Evolutionary conservation across 2,888 invertebrate species (phyloP), one percentile per base, ranked within the genome.

Genomic region (Patella pellucida): DNA sequence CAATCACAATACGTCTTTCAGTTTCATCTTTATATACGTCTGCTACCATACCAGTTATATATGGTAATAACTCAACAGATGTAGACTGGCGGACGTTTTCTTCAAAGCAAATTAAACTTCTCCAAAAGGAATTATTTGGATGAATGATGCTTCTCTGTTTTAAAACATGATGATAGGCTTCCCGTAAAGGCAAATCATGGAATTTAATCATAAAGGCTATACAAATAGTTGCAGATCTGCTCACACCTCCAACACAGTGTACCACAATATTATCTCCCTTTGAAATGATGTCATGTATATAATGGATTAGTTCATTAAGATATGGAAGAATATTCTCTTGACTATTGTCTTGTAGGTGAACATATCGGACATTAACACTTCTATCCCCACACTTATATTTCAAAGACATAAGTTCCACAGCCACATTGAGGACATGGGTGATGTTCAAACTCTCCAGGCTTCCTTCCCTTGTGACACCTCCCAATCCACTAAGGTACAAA

Each of bases 181-280:
- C 76, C 41, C 73, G 77, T 12, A 85, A 72, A 0, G 83, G 75
- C 77, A 82, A 79, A 16, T 78, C 72, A 12, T 82, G 75, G 51
- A 84, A 77, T 68, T 83, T 83, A 23, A 86, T 79, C 2, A 85
- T 76, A 77, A 85, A 86, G 14, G 85, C 85, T 12, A 86, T 77
- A 71, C 84, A 84, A 14, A 85, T 83, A 69, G 84, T 85, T 3
- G 85, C 86, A 5, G 86, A 86, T n/a, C 86, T 78, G 77, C 85
- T 85, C 3, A 83, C 79, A 12, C 86, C 86, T 11, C 85, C 85
- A 1, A 85, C 79, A 79, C 86, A 86, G 68, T 86, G 85, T 1
- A 86, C 85, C 0, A 85, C 76, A 50, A 85, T 83, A 52, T 74
- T 80, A 7, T 84, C 85, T 5, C 79, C 81, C 19, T 78, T 27